Base-by-base conservation (phyloP, 1,140 invertebrate species). In the Oscheius sp. region DNA sequence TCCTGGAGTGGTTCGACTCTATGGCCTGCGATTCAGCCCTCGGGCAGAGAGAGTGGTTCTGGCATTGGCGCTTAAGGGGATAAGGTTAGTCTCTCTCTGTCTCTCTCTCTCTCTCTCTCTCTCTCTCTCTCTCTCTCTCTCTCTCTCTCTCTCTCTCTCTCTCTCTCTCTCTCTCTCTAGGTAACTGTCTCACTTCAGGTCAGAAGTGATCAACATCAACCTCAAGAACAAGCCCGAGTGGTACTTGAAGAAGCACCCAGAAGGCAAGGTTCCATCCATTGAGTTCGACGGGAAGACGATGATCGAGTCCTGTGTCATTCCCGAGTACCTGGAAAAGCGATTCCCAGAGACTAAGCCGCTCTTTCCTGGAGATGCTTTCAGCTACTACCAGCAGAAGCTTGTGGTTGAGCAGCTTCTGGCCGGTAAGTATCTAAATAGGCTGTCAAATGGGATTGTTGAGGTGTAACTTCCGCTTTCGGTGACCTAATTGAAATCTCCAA, bases 21-120 rank as follows among this genome's bases (percentile, higher is more conserved):
- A 93, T 83, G 92, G 90, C 64, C 95, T 91, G 91, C 87, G 91
- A 75, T 94, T 91, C 84, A 95, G 93, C 84, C 93, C 93, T 0
- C 95, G 90, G 82, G 92, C 92, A 0, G 91, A 95, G 80, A 88
- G 93, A 71, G 89, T 91, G 20, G 88, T 92, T 74, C 87, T 95
- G 2, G 90, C 93, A 1, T 85, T 94, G 4, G 90, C 90, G 74
- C 91, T 91, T 13, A 95, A 95, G 86, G 89, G 90, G 71, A 89
- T 94, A 64, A 90, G 90, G 89, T 91, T 87, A 89, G 90, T 75
- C 34, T 26, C 7, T 34, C 7, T 34, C 13, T 31, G n/a, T 29
- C 28, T 45, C 0, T 2, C 3, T 23, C 31, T 18, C 28, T 3
- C 26, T 35, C 18, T 64, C 38, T 2, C 2, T 23, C 3, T 7